Evolutionary conservation across 1,140 invertebrate species (phyloP).

Genomic region (Drosophila neocordata): DNA sequence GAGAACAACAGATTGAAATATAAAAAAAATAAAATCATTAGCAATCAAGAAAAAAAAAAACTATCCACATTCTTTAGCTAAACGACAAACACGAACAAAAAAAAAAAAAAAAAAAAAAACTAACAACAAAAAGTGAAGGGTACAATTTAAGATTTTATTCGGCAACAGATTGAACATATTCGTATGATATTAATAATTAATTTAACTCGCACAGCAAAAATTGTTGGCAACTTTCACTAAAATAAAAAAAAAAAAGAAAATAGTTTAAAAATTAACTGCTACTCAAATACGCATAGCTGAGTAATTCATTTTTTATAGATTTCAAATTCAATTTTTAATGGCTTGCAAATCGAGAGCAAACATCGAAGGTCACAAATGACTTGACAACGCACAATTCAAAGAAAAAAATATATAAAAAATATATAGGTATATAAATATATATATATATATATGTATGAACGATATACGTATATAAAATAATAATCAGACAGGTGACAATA

Average conservation of each 20-base stretch:
- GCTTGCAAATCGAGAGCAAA: slow-evolving; percentile 70
- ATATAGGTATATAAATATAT: neutral
- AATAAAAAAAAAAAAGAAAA: slow-evolving; percentile 27
- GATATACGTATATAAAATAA: slow-evolving; percentile 44
- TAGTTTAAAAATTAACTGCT: slow-evolving; percentile 23
- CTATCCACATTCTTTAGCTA: slow-evolving; percentile 9
- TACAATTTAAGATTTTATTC: slow-evolving; percentile 12
- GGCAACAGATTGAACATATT: slow-evolving; percentile 39
- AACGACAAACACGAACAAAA: neutral
- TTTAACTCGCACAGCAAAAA: slow-evolving; percentile 47
- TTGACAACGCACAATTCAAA: slow-evolving; percentile 67
- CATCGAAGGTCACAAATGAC: slow-evolving; percentile 58
- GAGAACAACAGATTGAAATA: slow-evolving; percentile 5
- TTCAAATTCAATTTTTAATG: slow-evolving; percentile 67
- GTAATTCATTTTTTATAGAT: slow-evolving; percentile 69
- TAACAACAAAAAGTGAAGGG: slow-evolving; percentile 15
- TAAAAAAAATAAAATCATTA: neutral
- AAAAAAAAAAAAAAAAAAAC: too few relatives aligned
- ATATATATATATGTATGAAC: neutral
- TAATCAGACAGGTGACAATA: slow-evolving; percentile 77
- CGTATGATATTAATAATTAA: slow-evolving; percentile 58
- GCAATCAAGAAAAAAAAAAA: neutral
- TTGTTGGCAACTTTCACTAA: slow-evolving; percentile 59
- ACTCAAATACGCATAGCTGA: slow-evolving; percentile 59
- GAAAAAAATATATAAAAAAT: slow-evolving; percentile 45